Base-by-base conservation (phyloP, 2,113 vertebrate genomes). In the Actenoides lindsayi region DNA sequence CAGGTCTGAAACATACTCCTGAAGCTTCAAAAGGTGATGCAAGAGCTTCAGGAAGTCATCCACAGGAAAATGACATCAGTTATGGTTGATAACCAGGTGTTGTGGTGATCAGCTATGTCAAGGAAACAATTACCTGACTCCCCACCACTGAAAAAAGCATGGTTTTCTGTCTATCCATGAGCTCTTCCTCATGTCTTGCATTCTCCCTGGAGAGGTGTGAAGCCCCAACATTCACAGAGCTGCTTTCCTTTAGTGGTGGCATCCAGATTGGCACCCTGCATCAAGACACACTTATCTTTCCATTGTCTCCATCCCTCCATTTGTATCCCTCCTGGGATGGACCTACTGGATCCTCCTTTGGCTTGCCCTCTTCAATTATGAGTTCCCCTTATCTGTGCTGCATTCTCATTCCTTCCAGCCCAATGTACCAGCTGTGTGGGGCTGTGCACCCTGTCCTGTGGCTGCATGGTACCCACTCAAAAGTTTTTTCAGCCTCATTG, bases 401-500 rank as follows among this genome's bases (percentile, higher is more conserved):
- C 4, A 30, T 31, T 53, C 35, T 33, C 28, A 14, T 13, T 37
- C 33, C 30, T 51, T 54, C 64, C 60, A 84, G 83, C 44, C 68
- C 24, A n/a, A 15, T 1, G 8, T 25, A 24, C 68, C 30, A 44
- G 16, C 59, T 20, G 5, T 2, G 12, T 48, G 59, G n/a, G 50
- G 21, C 59, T 59, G 54, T 83, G 50, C 6, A 21, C 53, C 35
- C 12, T 62, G 16, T 62, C 62, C 50, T 15, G 35, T 1, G n/a
- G 16, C 13, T 31, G 37, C 63, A 5, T 2, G 21, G 37, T 30
- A 23, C 2, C 9, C 33, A 24, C 39, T 33, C 11, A 3, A 2
- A 76, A 35, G 15, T 1, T 5, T 71, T 77, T 54, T 57, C 63
- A n/a, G 41, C 19, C 27, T 76, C 0, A 0, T 7, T 59, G 3